Evolutionary conservation across 2,797 vertebrate species (phyloP).

Genomic region (Gila robusta): DNA sequence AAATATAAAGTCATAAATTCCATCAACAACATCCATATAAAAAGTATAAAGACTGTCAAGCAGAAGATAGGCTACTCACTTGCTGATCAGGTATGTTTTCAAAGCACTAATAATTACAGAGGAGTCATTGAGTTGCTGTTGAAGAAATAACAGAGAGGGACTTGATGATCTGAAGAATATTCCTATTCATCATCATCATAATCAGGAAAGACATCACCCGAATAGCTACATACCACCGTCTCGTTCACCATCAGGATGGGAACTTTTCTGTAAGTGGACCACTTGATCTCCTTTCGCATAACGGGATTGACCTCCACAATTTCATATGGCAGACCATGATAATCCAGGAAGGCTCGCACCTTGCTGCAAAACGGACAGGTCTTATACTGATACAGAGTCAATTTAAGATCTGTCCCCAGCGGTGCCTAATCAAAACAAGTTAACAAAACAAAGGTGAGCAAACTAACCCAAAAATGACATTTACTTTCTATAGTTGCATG

Average conservation of each 20-base stretch:
- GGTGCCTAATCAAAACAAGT: constrained; percentile 66
- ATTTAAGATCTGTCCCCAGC: constrained; percentile 68
- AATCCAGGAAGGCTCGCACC: constrained; percentile 94
- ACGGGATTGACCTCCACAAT: constrained; percentile 97
- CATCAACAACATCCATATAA: neutral
- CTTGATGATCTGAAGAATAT: neutral
- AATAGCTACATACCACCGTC: constrained; percentile 79
- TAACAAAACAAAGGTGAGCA: neutral
- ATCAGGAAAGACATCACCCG: neutral
- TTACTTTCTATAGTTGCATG: neutral
- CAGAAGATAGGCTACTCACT: constrained; percentile 75
- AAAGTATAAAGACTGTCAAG: neutral
- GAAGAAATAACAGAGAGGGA: neutral
- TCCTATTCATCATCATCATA: neutral
- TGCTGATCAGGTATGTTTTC: constrained; percentile 86
- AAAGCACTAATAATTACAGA: constrained; percentile 95
- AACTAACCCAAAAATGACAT: neutral
- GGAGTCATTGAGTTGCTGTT: constrained; percentile 95
- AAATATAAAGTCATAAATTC: neutral
- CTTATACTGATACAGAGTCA: constrained; percentile 97
- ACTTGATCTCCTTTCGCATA: constrained; percentile 92
- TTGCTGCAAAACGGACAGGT: constrained; percentile 99
- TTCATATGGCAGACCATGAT: constrained; percentile 88
- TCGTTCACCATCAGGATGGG: constrained; percentile 89
- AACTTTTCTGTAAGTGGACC: constrained; percentile 95